Percentiles rank a stretch among this genome's conserved stretches.
These are phyloP conservation scores for Artibeus jamaicensis DNA, from an alignment of 2,797 vertebrate species.

Conservation along the genomic window DNA sequence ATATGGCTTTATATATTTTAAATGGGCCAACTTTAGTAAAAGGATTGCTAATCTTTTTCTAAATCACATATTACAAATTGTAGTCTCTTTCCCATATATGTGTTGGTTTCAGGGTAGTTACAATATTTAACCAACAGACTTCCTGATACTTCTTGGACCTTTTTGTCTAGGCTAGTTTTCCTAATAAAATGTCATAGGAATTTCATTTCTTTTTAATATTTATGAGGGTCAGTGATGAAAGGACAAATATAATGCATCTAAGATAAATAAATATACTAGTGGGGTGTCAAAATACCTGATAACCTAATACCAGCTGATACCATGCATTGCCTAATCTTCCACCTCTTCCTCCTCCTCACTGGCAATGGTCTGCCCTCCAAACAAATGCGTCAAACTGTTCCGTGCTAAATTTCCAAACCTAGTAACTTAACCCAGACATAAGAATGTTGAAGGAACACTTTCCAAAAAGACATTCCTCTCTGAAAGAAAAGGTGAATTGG, in stretches of 20 bases:
- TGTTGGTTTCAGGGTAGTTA: background rate
- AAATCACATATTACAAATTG: background rate
- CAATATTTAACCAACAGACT: background rate
- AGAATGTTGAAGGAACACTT: background rate
- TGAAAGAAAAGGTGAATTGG: background rate
- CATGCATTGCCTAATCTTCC: background rate
- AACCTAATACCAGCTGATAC: background rate
- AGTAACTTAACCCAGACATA: background rate
- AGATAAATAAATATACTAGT: background rate
- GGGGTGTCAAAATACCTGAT: background rate
- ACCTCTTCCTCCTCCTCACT: background rate
- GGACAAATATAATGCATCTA: background rate
- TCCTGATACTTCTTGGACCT: background rate
- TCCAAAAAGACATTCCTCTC: background rate
- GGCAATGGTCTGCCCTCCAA: fast-evolving
- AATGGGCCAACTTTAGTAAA: background rate
- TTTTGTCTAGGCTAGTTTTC: background rate
- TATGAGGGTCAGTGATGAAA: background rate
- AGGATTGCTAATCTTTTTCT: background rate
- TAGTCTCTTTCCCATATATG: background rate
- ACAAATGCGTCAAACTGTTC: background rate
- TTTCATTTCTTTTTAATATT: background rate
- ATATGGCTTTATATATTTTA: background rate
- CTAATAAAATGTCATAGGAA: background rate
- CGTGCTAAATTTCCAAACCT: background rate